Evolutionary conservation across 1,140 invertebrate genomes (phyloP), one percentile per base, ranked within the genome.

Genomic region (Bradynema listronoti): DNA sequence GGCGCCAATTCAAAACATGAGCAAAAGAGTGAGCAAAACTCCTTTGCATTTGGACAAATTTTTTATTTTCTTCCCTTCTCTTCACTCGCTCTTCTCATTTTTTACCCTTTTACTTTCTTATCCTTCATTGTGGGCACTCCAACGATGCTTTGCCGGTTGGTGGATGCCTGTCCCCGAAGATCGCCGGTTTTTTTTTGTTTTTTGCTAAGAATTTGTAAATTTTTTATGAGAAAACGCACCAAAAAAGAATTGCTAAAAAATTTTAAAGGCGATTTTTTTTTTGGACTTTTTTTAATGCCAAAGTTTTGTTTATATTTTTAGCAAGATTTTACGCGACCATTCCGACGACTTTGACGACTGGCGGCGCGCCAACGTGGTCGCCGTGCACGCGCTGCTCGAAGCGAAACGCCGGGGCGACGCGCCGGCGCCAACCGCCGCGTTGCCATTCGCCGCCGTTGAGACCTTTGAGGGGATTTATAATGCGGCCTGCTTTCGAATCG

Each of bases 351-450:
- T 55, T 50, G 69, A 69, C 19, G 67, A 69, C 11, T 43, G 55
- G n/a, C 69, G 67, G 30, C 63, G 56, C 25, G 70, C 67, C 27
- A 69, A 69, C 46, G 42, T 72, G n/a, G 46, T 71, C 4, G 67
- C 67, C 0, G 55, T 60, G 2, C 36, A 39, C 14, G 68, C 65
- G 1, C 55, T 55, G n/a, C 56, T 72, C 11, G 43, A 69, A 19
- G 42, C 63, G 11, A 55, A 56, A 25, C 39, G 47, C 22, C 33
- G 22, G 34, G n/a, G 39, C 11, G 32, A 63, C 22, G 45, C 52
- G 33, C 36, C 54, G 42, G 57, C 55, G 11, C 47, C 45, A 22
- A 42, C 36, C 54, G 42, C 53, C 55, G 11, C 47, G 41, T 24
- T 34, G 29, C 39, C 64, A 42, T 46, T 32, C 27, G 29, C 55